phyloP scores from a whole-genome alignment of 2,888 invertebrate genomes.

The Agriopis leucophaearia region DNA sequence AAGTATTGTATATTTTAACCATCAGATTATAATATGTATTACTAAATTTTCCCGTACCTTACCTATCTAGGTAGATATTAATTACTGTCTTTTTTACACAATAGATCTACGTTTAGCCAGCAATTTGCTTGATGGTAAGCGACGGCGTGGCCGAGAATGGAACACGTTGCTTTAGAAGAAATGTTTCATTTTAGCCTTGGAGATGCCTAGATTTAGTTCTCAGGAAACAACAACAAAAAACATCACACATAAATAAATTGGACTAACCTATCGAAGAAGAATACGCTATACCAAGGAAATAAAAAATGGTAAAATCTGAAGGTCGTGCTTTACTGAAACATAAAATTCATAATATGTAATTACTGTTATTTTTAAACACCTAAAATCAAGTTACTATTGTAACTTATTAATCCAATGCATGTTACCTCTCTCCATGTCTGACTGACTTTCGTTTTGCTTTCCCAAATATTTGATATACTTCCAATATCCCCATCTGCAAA shows the following conservation, averaged over 20 bases:
- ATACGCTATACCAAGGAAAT: slow-evolving; percentile 75
- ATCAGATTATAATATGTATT: no score
- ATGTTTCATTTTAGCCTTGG: no score
- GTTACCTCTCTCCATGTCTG: slow-evolving; percentile 60
- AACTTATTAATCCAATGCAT: neutral
- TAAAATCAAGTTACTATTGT: neutral
- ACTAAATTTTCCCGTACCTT: no score
- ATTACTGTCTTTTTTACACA: no score
- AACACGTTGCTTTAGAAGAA: no score
- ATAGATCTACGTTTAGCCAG: no score
- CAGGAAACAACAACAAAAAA: no score
- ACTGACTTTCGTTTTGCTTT: slow-evolving; percentile 52
- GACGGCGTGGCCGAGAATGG: no score
- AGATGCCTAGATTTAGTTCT: no score
- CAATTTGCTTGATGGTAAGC: no score
- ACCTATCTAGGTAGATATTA: no score
- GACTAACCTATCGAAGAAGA: slow-evolving; percentile 71
- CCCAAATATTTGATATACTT: slow-evolving; percentile 61
- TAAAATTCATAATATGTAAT: neutral
- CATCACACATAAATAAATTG: neutral
- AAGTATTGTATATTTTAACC: no score
- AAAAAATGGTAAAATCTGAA: slow-evolving; percentile 70
- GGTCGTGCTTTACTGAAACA: slow-evolving; percentile 66
- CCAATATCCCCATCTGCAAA: slow-evolving; percentile 70
- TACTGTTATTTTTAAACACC: neutral